Percentiles rank a stretch among this genome's conserved stretches.
phyloP scores from a whole-genome alignment of 2,888 invertebrate genomes.

The Stenchaetothrips biformis region DNA sequence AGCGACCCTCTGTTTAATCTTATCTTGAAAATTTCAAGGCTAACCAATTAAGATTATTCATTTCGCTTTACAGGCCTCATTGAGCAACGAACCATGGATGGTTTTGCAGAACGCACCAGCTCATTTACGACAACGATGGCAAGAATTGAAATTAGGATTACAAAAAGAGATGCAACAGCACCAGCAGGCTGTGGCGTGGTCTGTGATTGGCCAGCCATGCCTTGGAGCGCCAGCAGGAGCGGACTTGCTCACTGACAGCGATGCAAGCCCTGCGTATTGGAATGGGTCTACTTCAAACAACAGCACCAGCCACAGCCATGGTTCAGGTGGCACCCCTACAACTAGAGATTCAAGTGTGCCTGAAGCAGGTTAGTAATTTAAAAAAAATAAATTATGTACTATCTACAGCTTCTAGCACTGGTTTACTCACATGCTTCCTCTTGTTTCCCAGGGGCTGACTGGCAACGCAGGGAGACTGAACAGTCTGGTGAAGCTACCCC shows the following conservation, averaged over 20 bases:
- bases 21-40: background rate
- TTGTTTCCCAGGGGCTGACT: background rate
- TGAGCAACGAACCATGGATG: slow-evolving; percentile 4
- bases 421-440: too few species aligned
- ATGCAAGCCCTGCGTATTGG: background rate
- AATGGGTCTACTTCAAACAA: background rate
- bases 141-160: background rate
- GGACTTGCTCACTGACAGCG: slow-evolving; percentile 1
- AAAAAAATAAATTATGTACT: too few species aligned
- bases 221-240: slow-evolving; percentile 9
- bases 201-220: background rate
- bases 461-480: slow-evolving; percentile 1
- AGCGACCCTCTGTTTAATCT: too few species aligned
- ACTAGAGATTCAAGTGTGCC: background rate
- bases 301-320: background rate
- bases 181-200: background rate
- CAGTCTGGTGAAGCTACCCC: background rate
- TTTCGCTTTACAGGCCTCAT: background rate
- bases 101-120: background rate
- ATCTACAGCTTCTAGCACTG: too few species aligned
- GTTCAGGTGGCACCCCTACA: background rate
- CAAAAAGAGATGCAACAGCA: slow-evolving; percentile 7
- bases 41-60: background rate
- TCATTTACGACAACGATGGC: slow-evolving; percentile 12
- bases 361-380: background rate